These are phyloP conservation scores for Colletes latitarsis DNA, from an alignment of 1,140 invertebrate species.

Conservation along the genomic window DNA sequence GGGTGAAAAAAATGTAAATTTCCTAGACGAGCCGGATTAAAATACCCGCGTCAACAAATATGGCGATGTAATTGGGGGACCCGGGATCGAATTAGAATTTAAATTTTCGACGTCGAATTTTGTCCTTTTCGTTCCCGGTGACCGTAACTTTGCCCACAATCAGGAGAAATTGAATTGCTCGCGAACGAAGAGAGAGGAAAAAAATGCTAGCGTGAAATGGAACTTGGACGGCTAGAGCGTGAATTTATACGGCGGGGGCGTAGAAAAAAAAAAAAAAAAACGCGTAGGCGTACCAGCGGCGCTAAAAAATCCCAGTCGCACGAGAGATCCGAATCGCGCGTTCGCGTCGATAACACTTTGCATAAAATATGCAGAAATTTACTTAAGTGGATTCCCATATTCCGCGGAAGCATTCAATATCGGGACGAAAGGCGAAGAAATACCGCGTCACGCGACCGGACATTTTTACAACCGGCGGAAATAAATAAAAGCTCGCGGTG, in stretches of 20 bases:
- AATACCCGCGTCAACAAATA: too few relatives aligned
- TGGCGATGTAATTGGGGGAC: not conserved
- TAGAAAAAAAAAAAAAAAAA: too few relatives aligned
- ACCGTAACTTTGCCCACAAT: constrained; percentile 8
- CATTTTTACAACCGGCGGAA: constrained; percentile 14
- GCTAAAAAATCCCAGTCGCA: not conserved
- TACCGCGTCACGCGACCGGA: not conserved
- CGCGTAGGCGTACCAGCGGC: not conserved
- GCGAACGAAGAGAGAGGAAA: not conserved
- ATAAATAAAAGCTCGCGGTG: not conserved
- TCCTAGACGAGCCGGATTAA: not conserved
- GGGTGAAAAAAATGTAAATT: not conserved
- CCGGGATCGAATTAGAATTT: not conserved
- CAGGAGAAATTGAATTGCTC: constrained; percentile 5
- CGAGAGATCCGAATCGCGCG: constrained; percentile 11
- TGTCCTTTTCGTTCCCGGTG: not conserved
- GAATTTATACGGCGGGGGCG: constrained; percentile 6
- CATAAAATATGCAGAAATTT: constrained; percentile 45
- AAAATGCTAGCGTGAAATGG: too few relatives aligned
- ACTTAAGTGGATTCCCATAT: constrained; percentile 41
- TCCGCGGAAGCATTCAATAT: constrained; percentile 24
- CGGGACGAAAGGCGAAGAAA: not conserved
- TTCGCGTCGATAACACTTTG: constrained; percentile 34
- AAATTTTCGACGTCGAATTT: not conserved
- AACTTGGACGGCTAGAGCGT: not conserved